These are phyloP conservation scores for Terrapene triunguis DNA, from an alignment of 2,113 vertebrate species.

Conservation along the genomic window DNA sequence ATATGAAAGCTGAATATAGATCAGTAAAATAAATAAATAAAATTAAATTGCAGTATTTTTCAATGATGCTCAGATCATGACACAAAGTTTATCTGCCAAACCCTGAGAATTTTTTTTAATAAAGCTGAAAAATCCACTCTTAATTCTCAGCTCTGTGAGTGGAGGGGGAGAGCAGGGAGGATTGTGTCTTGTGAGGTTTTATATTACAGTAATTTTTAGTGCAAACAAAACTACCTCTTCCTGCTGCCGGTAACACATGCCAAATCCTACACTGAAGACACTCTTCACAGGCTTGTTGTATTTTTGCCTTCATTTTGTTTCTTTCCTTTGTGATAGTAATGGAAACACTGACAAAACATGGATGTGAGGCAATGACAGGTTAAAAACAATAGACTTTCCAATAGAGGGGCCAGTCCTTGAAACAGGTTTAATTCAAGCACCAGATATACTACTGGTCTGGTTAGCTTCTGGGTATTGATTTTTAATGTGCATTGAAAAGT, in stretches of 20 bases:
- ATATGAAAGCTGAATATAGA: slow-evolving; percentile 58
- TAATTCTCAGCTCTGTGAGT: background rate
- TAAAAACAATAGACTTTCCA: background rate
- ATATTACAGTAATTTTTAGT: background rate
- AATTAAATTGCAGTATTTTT: too few species aligned
- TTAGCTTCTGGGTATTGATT: background rate
- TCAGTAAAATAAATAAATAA: too few species aligned
- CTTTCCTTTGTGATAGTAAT: background rate
- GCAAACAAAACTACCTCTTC: background rate
- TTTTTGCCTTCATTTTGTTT: accelerated
- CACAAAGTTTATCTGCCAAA: slow-evolving; percentile 53
- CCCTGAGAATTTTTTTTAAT: slow-evolving; percentile 30
- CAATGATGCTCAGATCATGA: slow-evolving; percentile 59
- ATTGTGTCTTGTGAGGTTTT: background rate
- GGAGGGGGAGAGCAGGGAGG: background rate
- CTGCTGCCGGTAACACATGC: background rate
- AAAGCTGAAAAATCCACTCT: slow-evolving; percentile 4
- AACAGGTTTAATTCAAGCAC: background rate
- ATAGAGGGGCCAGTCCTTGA: background rate
- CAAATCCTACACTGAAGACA: background rate
- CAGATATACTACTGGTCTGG: background rate
- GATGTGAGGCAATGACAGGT: background rate
- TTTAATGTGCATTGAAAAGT: background rate
- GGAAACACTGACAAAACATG: background rate
- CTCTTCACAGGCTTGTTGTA: background rate